phyloP scores from a whole-genome alignment of 2,888 invertebrate species.

The Eupithecia pulchellata region DNA sequence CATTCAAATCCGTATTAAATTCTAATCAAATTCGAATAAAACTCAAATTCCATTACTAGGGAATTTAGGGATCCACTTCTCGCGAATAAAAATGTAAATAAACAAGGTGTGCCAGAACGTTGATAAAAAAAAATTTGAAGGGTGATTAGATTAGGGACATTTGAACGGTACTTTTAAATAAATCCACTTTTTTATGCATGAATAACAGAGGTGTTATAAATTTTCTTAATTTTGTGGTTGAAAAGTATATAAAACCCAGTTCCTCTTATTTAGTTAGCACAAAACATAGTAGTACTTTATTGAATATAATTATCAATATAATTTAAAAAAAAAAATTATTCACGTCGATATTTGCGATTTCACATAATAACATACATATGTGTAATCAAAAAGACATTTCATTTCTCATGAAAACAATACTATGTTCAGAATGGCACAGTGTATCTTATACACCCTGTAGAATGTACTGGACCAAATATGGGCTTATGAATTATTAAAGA shows the following conservation, averaged over 20 bases:
- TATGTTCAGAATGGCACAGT: background rate
- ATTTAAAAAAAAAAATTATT: no score
- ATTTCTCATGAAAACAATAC: background rate
- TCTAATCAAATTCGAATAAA: slow-evolving; percentile 40
- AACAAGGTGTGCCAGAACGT: slow-evolving; percentile 9
- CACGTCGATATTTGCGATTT: no score
- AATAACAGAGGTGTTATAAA: no score
- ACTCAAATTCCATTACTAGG: slow-evolving; percentile 51
- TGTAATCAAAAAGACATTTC: background rate
- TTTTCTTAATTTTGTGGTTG: background rate
- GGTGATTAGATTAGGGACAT: no score
- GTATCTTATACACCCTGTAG: slow-evolving; percentile 19
- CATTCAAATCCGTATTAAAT: slow-evolving; percentile 34
- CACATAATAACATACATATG: no score
- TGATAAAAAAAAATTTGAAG: background rate
- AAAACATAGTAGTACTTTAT: no score
- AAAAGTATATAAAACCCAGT: background rate
- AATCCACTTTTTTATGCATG: background rate
- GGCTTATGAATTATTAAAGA: slow-evolving; percentile 65
- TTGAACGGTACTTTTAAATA: background rate
- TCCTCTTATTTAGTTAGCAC: background rate
- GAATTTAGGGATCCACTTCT: slow-evolving; percentile 48
- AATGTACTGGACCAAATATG: slow-evolving; percentile 57
- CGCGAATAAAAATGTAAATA: slow-evolving; percentile 64
- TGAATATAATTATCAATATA: no score